These are phyloP conservation scores for Burhinus oedicnemus DNA, from an alignment of 2,113 vertebrate species.

Conservation along the genomic window DNA sequence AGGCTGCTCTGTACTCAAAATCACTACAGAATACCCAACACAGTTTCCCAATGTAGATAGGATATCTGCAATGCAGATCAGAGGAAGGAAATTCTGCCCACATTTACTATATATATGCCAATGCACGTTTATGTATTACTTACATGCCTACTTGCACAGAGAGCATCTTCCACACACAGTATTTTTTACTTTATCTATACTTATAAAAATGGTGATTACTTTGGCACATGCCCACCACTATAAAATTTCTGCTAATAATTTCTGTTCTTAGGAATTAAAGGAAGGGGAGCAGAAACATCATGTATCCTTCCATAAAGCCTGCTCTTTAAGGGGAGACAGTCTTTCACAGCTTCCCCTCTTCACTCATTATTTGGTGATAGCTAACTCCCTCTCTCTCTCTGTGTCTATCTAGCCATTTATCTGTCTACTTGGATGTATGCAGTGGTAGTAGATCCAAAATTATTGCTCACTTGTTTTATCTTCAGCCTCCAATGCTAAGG, in stretches of 20 bases:
- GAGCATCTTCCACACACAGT: not conserved
- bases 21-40: not conserved
- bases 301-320: not conserved
- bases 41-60: not conserved
- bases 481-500: not conserved
- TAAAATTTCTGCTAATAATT: not conserved
- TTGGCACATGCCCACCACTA: not conserved
- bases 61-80: constrained; percentile 50
- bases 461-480: not conserved
- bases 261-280: not conserved
- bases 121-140: not conserved
- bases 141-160: not conserved
- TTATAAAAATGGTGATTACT: not conserved
- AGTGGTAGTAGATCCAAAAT: not conserved
- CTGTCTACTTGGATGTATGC: not conserved
- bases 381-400: not conserved
- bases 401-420: not conserved
- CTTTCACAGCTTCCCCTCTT: not conserved
- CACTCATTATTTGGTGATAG: not conserved
- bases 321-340: not conserved
- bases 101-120: not conserved
- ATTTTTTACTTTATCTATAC: not conserved
- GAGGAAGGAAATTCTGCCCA: constrained; percentile 14
- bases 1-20: not conserved
- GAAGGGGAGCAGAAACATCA: not conserved